Conservation (phyloP, 92 coral and sea anemone species). For the Isaurus tuberculatus region DNA sequence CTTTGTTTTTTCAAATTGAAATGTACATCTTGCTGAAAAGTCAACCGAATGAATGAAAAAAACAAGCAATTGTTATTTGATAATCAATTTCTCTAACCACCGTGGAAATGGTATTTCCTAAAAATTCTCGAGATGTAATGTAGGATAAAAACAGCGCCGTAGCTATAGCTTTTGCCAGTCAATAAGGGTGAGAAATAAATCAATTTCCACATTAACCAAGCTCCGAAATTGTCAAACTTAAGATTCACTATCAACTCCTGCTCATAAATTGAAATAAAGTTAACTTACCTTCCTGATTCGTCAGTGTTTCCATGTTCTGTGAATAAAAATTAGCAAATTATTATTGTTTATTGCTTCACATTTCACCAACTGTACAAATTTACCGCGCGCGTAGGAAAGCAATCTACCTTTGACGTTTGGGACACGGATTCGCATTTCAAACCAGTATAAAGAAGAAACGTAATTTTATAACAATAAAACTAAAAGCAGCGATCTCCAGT, state of each 20-base stretch:
- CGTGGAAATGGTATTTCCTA: too few species aligned
- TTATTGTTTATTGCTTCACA: neutral
- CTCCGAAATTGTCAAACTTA: too few species aligned
- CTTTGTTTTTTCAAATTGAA: too few species aligned
- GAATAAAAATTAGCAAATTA: neutral
- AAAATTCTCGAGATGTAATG: too few species aligned
- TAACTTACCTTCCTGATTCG: conserved; percentile 31
- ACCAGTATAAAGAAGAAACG: neutral
- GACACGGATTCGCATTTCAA: conserved; percentile 37
- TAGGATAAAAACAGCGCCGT: too few species aligned
- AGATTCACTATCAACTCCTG: neutral
- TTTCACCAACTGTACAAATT: neutral
- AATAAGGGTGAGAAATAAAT: too few species aligned
- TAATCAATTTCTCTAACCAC: too few species aligned
- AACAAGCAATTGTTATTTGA: too few species aligned
- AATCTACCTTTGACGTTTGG: conserved; percentile 23
- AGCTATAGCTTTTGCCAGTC: too few species aligned
- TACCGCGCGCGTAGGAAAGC: neutral
- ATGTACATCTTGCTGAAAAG: too few species aligned
- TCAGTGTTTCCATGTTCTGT: conserved; percentile 33
- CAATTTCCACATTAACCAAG: neutral
- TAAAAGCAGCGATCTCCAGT: neutral
- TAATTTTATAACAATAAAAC: neutral
- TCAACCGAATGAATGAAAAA: too few species aligned
- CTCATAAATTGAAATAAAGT: neutral